phyloP scores from a whole-genome alignment of 2,888 invertebrate genomes.

The Vandiemenella viatica region DNA sequence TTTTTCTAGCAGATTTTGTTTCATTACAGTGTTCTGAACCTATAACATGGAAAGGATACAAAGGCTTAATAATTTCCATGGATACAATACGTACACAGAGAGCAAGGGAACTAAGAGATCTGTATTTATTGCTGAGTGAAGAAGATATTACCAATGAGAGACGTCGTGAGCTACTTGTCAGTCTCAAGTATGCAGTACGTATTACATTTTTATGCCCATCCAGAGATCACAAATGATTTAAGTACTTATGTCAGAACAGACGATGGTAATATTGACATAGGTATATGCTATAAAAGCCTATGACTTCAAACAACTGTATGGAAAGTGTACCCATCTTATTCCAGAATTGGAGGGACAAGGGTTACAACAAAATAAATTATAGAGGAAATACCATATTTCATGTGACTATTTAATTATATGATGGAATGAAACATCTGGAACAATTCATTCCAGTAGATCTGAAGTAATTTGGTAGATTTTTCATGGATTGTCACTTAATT shows the following conservation, averaged over 20 bases:
- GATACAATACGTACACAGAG: conserved; percentile 67
- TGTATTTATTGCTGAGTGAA: conserved; percentile 51
- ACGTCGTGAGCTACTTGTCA: conserved; percentile 51
- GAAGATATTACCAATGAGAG: conserved; percentile 43
- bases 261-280: background rate
- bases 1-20: background rate
- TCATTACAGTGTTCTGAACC: conserved; percentile 38
- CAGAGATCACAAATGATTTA: background rate
- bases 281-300: background rate
- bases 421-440: too few species aligned
- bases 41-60: conserved; percentile 58
- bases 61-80: conserved; percentile 55
- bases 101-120: conserved; percentile 54
- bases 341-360: too few species aligned
- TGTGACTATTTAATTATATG: too few species aligned
- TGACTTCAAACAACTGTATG: too few species aligned
- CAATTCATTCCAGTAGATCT: too few species aligned
- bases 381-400: too few species aligned
- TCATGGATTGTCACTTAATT: too few species aligned
- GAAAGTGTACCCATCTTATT: too few species aligned
- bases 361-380: too few species aligned
- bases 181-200: conserved; percentile 43
- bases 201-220: too few species aligned
- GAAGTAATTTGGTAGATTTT: too few species aligned
- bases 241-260: background rate